Percentiles rank a stretch among this genome's conserved stretches.
Conservation (phyloP, 2,797 vertebrate genomes). For the Crocidura indochinensis region DNA sequence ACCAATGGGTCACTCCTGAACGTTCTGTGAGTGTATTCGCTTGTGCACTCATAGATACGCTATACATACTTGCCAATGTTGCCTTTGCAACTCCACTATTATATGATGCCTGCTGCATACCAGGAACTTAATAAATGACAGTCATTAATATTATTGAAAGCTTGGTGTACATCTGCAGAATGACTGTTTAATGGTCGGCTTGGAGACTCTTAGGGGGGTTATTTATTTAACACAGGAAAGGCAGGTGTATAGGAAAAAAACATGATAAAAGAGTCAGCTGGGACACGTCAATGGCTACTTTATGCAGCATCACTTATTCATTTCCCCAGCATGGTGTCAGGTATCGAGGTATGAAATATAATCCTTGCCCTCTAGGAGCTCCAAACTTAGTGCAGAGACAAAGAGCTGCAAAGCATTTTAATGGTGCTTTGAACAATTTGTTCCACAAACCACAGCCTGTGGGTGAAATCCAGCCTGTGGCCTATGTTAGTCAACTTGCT, state of each 20-base stretch:
- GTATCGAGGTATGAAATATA: not conserved
- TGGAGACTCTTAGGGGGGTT: not conserved
- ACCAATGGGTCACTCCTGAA: not conserved
- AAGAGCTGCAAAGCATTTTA: not conserved
- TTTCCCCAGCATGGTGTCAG: not conserved
- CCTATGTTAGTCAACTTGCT: not conserved
- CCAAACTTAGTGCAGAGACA: not conserved
- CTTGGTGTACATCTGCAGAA: not conserved
- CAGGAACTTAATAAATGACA: not conserved
- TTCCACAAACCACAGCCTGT: not conserved
- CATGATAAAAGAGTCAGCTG: not conserved
- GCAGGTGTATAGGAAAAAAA: not conserved
- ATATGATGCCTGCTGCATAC: not conserved
- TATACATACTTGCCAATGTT: not conserved
- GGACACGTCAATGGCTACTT: not conserved
- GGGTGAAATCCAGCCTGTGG: not conserved
- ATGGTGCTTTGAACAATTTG: not conserved
- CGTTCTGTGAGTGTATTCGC: not conserved
- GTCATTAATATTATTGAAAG: not conserved
- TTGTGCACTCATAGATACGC: too few species aligned
- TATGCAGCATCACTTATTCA: not conserved
- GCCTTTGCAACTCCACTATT: not conserved
- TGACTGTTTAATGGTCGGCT: not conserved
- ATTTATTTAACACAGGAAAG: slow-evolving; percentile 34
- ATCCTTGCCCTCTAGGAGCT: slow-evolving; percentile 2